These are phyloP conservation scores for Rhagium mordax DNA, from an alignment of 2,888 invertebrate species.

Conservation along the genomic window DNA sequence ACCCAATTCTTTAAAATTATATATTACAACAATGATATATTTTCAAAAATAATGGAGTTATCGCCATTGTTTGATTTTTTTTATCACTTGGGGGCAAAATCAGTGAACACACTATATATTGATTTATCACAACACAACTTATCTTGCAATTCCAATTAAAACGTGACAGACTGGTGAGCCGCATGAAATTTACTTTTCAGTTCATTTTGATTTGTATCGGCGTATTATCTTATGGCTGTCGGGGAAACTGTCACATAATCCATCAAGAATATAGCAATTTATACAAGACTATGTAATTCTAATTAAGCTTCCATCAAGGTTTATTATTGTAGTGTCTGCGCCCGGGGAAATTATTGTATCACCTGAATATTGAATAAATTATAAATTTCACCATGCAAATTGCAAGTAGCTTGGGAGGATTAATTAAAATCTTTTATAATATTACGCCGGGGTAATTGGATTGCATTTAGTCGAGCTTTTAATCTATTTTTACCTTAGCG, in stretches of 20 bases:
- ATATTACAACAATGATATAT: no score
- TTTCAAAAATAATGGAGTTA: no score
- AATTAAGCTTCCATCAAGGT: background rate
- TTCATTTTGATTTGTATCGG: background rate
- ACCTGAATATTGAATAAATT: background rate
- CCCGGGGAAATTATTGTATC: background rate
- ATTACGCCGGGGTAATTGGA: background rate
- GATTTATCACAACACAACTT: background rate
- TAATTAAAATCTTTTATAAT: background rate
- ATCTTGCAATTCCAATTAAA: background rate
- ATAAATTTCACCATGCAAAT: background rate
- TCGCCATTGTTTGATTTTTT: no score
- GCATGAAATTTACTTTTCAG: background rate
- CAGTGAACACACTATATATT: no score
- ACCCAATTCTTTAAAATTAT: no score
- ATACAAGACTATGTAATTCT: background rate
- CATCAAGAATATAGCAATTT: background rate
- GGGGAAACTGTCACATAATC: background rate
- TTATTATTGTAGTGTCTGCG: background rate
- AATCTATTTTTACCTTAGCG: background rate
- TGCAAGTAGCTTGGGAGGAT: background rate
- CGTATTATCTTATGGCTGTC: background rate
- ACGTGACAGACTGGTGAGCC: background rate
- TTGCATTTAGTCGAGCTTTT: background rate
- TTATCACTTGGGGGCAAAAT: no score